Evolutionary conservation across 1,140 invertebrate species (phyloP).

Genomic region (Cherax destructor): DNA sequence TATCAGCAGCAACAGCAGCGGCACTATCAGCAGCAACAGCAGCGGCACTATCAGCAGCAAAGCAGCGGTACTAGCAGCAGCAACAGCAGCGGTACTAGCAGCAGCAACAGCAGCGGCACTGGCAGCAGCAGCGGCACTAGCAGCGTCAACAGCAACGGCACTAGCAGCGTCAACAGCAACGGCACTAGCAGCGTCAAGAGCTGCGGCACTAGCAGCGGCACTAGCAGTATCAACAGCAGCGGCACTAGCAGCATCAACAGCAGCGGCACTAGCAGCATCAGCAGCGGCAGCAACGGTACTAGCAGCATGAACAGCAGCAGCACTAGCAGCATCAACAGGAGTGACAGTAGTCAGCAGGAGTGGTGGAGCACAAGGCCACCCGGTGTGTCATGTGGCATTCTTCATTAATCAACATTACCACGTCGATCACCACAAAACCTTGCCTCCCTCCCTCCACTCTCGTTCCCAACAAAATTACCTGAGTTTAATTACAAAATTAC

Average conservation of each 20-base stretch:
- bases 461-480: not conserved
- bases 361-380: not conserved
- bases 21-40: too few relatives aligned
- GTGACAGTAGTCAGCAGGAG: not conserved
- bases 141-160: too few relatives aligned
- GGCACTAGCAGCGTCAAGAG: not conserved
- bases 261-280: not conserved
- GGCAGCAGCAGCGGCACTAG: too few relatives aligned
- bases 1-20: too few relatives aligned
- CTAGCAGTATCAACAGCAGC: not conserved
- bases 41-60: too few relatives aligned
- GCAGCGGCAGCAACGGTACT: not conserved
- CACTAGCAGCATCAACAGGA: not conserved
- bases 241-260: not conserved
- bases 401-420: conserved; percentile 13
- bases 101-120: too few relatives aligned
- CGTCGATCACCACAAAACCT: conserved; percentile 5
- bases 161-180: too few relatives aligned
- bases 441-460: not conserved
- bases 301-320: not conserved
- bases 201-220: not conserved
- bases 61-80: too few relatives aligned
- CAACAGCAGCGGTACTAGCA: too few relatives aligned
- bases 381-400: not conserved
- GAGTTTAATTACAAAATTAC: conserved; percentile 13